A percentile compares a stretch with the other conserved stretches of the same genome.
These are phyloP conservation scores for Agrotis puta DNA, from an alignment of 2,888 invertebrate species.

Conservation along the genomic window DNA sequence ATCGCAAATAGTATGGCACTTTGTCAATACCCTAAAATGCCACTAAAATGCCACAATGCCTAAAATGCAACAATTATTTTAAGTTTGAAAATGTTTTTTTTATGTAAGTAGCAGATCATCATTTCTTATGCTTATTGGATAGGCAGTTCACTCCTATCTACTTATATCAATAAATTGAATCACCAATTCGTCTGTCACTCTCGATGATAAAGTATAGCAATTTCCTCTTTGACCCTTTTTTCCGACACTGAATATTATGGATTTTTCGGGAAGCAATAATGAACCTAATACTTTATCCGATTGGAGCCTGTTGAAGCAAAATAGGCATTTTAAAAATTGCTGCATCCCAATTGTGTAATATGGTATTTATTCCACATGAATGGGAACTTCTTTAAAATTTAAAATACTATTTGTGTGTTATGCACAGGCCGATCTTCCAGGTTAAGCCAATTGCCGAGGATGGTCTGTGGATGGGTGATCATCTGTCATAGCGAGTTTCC, in stretches of 20 bases:
- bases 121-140: neutral
- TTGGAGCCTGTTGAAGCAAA: neutral
- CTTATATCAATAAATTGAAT: conserved; percentile 8
- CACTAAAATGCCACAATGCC: too few species aligned
- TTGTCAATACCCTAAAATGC: too few species aligned
- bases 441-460: too few species aligned
- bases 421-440: too few species aligned
- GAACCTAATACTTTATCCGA: neutral
- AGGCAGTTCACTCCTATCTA: neutral
- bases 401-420: too few species aligned
- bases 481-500: too few species aligned
- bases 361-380: too few species aligned
- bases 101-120: neutral
- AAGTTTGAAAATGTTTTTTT: neutral
- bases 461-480: too few species aligned
- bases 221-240: neutral
- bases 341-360: too few species aligned
- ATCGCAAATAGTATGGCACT: too few species aligned
- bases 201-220: neutral
- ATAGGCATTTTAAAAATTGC: neutral
- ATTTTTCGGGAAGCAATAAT: neutral
- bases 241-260: neutral
- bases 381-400: too few species aligned
- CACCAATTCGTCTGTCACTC: neutral
- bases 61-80: too few species aligned